phyloP scores from a whole-genome alignment of 1,140 invertebrate species.

The Cylas formicarius region DNA sequence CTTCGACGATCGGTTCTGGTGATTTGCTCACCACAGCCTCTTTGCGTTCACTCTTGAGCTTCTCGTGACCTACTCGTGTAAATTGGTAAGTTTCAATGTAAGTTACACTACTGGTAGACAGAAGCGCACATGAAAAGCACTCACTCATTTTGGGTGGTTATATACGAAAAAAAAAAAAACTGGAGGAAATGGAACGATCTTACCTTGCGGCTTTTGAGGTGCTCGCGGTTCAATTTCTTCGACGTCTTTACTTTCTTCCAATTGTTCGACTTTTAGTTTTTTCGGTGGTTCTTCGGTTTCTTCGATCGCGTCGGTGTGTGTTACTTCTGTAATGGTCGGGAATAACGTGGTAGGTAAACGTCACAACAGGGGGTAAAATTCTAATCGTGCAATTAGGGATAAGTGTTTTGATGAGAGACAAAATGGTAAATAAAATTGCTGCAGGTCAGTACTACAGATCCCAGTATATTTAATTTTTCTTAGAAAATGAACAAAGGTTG shows the following conservation, averaged over 20 bases:
- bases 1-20: constrained; percentile 34
- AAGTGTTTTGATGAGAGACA: no score
- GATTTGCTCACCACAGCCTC: constrained; percentile 18
- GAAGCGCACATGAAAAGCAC: constrained; percentile 13
- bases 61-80: constrained; percentile 29
- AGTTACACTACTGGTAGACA: constrained; percentile 7
- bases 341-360: no score
- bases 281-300: constrained; percentile 36
- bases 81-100: constrained; percentile 13
- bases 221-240: constrained; percentile 30
- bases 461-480: no score
- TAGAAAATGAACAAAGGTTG: no score
- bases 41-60: constrained; percentile 20
- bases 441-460: no score
- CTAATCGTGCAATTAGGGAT: no score
- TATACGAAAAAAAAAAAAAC: background rate
- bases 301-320: constrained; percentile 38
- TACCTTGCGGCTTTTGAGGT: constrained; percentile 13
- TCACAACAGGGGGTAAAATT: no score
- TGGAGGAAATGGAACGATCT: background rate
- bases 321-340: constrained; percentile 39
- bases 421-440: no score
- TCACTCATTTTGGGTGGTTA: background rate
- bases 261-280: constrained; percentile 40
- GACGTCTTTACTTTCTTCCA: constrained; percentile 31